These are phyloP conservation scores for Pachypeltis micranthus DNA, from an alignment of 1,140 invertebrate genomes.

Conservation along the genomic window DNA sequence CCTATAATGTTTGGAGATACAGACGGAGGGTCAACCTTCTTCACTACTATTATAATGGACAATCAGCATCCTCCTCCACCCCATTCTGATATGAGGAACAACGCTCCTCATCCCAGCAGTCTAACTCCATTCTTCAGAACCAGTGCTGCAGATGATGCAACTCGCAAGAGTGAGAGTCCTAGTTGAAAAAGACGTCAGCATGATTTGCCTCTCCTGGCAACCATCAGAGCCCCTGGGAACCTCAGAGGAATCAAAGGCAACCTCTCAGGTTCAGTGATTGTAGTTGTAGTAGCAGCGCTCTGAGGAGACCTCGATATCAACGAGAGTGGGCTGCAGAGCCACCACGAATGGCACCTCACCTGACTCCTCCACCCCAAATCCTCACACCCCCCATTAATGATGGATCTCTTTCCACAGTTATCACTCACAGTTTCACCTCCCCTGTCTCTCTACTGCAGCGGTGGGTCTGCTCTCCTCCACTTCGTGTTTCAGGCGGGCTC, in stretches of 20 bases:
- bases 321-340: conserved; percentile 34
- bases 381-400: conserved; percentile 37
- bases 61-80: background rate
- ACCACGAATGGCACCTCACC: conserved; percentile 28
- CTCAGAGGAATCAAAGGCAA: conserved; percentile 16
- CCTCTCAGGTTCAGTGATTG: conserved; percentile 11
- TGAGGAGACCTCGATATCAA: conserved; percentile 37
- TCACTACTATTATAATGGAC: background rate
- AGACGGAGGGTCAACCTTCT: background rate
- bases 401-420: conserved; percentile 42
- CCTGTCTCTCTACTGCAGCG: conserved; percentile 37
- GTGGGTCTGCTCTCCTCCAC: background rate
- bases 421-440: conserved; percentile 49
- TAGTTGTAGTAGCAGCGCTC: conserved; percentile 33
- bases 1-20: background rate
- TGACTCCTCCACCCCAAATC: conserved; percentile 33
- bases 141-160: background rate
- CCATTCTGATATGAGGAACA: conserved; percentile 5
- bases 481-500: no score
- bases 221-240: conserved; percentile 24
- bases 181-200: conserved; percentile 54
- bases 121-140: background rate
- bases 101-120: background rate
- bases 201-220: conserved; percentile 27
- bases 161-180: conserved; percentile 50